Evolutionary conservation across 1,140 invertebrate genomes (phyloP), one percentile per base, ranked within the genome.

Genomic region (Drosophila obscura): DNA sequence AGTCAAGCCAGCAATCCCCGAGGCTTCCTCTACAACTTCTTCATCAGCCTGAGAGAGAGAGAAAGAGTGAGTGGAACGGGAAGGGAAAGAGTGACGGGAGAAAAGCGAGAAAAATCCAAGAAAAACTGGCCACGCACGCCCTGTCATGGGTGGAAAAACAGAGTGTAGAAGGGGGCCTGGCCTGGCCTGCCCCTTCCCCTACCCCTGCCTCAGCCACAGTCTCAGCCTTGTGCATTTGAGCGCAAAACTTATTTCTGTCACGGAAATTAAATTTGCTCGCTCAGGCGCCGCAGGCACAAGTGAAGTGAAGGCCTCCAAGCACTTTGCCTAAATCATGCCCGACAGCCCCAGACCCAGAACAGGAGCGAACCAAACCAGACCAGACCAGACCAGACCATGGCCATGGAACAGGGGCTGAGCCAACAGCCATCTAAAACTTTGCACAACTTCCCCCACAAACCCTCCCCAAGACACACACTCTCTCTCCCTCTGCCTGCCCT

Each of bases 161-260:
- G 62, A 67, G 26, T 28, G 26, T 28, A 28, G 45, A 66, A 73
- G 77, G 76, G 73, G 65, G 80, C 58, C 78, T 76, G 65, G 80
- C 58, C 78, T 76, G 72, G 79, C 73, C 71, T 66, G 73, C 56
- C 56, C 44, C 57, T 16, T 58, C 16, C 16, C 16, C 16, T 16
- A 0, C 19, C 19, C 19, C 19, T 19, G 19, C 19, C 19, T 1
- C 19, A 19, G 19, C 19, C 19, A 1, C 19, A 19, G 19, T 52
- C 77, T 57, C 41, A 39, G 59, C 19, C 51, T 51, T 85, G 83
- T 88, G 84, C 83, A 89, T 88, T 88, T 88, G 77, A 88, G 83
- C 83, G 83, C 80, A 88, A 88, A 88, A 88, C 83, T 88, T 88
- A 88, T 88, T 88, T 88, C 83, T 88, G 83, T 88, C 83, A 88